Percentiles rank a stretch among this genome's conserved stretches.
These are phyloP conservation scores for Pseudopodoces humilis DNA, from an alignment of 2,113 vertebrate genomes.

Conservation along the genomic window DNA sequence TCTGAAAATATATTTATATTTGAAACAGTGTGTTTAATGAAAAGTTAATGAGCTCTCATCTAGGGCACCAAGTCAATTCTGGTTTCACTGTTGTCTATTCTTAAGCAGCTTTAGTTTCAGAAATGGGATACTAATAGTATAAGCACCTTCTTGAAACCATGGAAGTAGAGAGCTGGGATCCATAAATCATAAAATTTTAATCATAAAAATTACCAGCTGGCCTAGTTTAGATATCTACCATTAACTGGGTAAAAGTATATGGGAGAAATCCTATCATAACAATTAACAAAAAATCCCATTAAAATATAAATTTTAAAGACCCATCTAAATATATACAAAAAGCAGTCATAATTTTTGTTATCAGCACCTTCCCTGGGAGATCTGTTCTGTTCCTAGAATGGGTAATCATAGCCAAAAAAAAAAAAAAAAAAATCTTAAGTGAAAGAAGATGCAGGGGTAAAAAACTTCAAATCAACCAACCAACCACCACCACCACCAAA, in stretches of 20 bases:
- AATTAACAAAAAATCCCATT: not conserved
- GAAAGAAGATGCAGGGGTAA: not conserved
- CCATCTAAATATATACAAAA: not conserved
- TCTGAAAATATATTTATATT: not conserved
- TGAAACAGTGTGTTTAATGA: not conserved
- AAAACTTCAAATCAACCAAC: not conserved
- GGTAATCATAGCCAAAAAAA: not conserved
- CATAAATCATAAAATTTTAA: not conserved
- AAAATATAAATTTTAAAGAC: not conserved
- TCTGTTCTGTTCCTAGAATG: not conserved
- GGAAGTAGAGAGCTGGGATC: not conserved
- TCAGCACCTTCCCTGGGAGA: accelerated
- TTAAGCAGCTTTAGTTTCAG: not conserved
- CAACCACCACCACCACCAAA: not conserved
- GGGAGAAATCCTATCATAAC: not conserved
- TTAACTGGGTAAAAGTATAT: not conserved
- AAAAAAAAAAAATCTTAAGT: not conserved
- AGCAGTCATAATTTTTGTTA: not conserved
- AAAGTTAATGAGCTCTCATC: not conserved
- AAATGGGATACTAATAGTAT: not conserved
- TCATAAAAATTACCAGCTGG: not conserved
- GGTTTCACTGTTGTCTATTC: not conserved
- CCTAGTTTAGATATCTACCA: not conserved
- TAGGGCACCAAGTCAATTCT: not conserved
- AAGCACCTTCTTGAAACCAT: not conserved